A percentile compares a stretch with the other conserved stretches of the same genome.
Conservation (phyloP, 2,888 invertebrate genomes). For the Pollenia labialis region DNA sequence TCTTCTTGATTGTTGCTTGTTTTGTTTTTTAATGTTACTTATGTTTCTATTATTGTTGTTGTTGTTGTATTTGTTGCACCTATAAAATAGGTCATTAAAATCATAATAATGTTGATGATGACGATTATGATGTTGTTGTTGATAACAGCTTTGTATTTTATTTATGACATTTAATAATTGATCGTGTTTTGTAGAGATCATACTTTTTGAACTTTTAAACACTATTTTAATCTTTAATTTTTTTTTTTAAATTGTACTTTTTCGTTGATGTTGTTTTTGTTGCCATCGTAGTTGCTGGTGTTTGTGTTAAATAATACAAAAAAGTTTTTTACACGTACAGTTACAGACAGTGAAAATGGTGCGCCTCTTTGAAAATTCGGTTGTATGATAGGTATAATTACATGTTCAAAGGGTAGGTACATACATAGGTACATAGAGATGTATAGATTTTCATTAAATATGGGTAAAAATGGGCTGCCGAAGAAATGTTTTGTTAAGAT, state of each 20-base stretch:
- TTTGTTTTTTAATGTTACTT: constrained; percentile 12
- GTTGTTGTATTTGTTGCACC: constrained; percentile 37
- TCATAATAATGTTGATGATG: neutral
- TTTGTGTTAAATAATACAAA: neutral
- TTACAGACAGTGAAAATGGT: no score
- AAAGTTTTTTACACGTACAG: no score
- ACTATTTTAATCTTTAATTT: constrained; percentile 35
- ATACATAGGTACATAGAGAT: no score
- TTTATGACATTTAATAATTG: constrained; percentile 48
- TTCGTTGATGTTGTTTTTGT: neutral
- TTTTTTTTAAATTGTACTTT: neutral
- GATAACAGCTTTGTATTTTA: constrained; percentile 45
- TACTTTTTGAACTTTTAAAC: constrained; percentile 36
- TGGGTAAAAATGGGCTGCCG: no score
- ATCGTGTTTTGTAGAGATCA: constrained; percentile 38
- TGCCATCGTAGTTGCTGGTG: neutral
- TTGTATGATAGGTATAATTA: no score
- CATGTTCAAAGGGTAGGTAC: no score
- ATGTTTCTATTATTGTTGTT: constrained; percentile 11
- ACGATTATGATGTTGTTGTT: constrained; percentile 27
- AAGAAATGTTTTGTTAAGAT: no score
- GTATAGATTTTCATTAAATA: no score
- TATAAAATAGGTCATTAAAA: constrained; percentile 48
- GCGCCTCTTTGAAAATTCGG: no score
- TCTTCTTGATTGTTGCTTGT: neutral